Evolutionary conservation across 1,140 invertebrate genomes (phyloP).

Genomic region (Marisa cornuarietis): DNA sequence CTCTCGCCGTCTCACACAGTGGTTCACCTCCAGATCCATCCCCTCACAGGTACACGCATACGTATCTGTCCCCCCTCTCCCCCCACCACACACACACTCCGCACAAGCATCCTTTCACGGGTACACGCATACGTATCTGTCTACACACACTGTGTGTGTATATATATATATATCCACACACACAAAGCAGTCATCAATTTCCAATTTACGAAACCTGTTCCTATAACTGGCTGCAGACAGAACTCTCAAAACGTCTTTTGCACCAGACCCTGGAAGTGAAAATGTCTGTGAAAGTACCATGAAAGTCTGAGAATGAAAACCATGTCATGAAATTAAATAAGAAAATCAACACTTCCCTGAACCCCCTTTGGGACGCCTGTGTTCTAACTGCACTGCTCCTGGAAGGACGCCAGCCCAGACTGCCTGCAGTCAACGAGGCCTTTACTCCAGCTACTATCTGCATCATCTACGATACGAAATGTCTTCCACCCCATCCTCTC

Average conservation of each 20-base stretch:
- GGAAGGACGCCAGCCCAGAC: constrained; percentile 7
- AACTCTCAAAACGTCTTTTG: too few species aligned
- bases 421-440: background rate
- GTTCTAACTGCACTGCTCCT: constrained; percentile 1
- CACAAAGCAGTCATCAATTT: background rate
- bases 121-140: background rate
- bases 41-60: background rate
- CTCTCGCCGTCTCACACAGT: background rate
- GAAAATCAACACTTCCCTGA: background rate
- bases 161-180: constrained; percentile 1
- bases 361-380: too few species aligned
- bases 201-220: too few species aligned
- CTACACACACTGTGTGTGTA: background rate
- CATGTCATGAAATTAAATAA: constrained; percentile 2
- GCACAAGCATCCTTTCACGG: background rate
- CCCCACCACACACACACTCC: background rate
- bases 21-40: background rate
- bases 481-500: too few species aligned
- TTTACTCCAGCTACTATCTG: background rate
- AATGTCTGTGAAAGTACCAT: too few species aligned
- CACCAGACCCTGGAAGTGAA: too few species aligned
- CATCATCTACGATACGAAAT: background rate
- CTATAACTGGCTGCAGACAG: too few species aligned
- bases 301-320: too few species aligned
- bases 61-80: too few species aligned